Evolutionary conservation across 2,888 invertebrate species (phyloP).

Genomic region (Xestoiulus laeticollis): DNA sequence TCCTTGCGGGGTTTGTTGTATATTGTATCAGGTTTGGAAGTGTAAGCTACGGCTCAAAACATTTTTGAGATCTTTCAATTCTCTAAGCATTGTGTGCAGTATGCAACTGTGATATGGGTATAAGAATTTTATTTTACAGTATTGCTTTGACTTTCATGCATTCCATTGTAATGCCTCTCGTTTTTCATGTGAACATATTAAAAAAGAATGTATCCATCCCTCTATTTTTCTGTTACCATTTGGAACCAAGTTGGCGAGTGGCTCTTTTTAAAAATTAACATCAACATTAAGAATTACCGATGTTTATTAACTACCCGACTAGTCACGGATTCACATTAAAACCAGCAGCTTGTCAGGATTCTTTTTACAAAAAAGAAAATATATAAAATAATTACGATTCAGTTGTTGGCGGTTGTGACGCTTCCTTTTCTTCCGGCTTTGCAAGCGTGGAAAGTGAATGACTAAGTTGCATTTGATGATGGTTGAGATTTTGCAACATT

Average conservation of each 20-base stretch:
- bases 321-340: not conserved
- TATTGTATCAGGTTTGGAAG: too few relatives aligned
- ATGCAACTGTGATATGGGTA: too few relatives aligned
- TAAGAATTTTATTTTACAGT: not conserved
- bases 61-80: too few relatives aligned
- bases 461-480: slow-evolving; percentile 52
- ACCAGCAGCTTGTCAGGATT: not conserved
- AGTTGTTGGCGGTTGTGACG: not conserved
- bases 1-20: too few relatives aligned
- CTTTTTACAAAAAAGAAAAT: not conserved
- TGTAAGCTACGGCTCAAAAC: too few relatives aligned
- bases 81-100: too few relatives aligned
- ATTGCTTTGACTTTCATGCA: not conserved
- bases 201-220: not conserved
- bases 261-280: not conserved
- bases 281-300: not conserved
- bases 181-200: not conserved
- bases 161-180: not conserved
- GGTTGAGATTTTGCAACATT: slow-evolving; percentile 52
- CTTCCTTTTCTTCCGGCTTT: slow-evolving; percentile 18
- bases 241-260: not conserved
- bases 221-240: not conserved
- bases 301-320: slow-evolving; percentile 10
- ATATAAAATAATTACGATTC: not conserved
- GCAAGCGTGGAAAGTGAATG: not conserved